Evolutionary conservation across 2,888 invertebrate species (phyloP), one percentile per base, ranked within the genome.

Genomic region (Drepanosiphum platanoidis): DNA sequence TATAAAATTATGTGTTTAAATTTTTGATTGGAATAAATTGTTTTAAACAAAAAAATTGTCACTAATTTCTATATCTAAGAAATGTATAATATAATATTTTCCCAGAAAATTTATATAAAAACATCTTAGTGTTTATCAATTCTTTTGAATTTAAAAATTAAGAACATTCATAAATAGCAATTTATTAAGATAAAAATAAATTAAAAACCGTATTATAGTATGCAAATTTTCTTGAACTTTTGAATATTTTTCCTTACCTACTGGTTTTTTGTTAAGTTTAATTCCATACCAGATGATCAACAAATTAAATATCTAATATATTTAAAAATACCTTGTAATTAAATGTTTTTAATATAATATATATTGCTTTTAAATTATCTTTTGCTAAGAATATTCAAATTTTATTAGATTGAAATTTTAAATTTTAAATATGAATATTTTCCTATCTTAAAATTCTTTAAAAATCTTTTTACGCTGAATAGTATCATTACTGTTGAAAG

Each of bases 381-480:
- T n/a, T n/a, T n/a, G n/a, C n/a, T n/a, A n/a, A n/a, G n/a, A n/a
- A 32, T 15, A 74, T 74, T 74, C 22, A 68, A 79, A 68, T 46
- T 32, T 15, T 34, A 42, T 42, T 36, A 58, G 3, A 4, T 27
- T 30, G 0, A 42, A 66, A 15, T 46, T 39, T 8, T 22, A 66
- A 34, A 66, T 77, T 18, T 61, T 30, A 42, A 68, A 30, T 68
- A 34, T 34, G 13, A 74, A n/a, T 46, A 30, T 27, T 61, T 8
- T 1, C 22, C 46, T n/a, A 79, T 32, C 32, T 46, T 1, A 32
- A 32, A 66, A 66, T 77, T 77, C 30, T 18, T 64, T 15, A n/a
- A n/a, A n/a, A n/a, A n/a, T 77, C 22, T 39, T 18, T 36, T 52
- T 61, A 77, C 13, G 7, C 11, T 77, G 22, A 32, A 5, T 39